Evolutionary conservation across 2,888 invertebrate genomes (phyloP), one percentile per base, ranked within the genome.

Genomic region (Eulithis prunata): DNA sequence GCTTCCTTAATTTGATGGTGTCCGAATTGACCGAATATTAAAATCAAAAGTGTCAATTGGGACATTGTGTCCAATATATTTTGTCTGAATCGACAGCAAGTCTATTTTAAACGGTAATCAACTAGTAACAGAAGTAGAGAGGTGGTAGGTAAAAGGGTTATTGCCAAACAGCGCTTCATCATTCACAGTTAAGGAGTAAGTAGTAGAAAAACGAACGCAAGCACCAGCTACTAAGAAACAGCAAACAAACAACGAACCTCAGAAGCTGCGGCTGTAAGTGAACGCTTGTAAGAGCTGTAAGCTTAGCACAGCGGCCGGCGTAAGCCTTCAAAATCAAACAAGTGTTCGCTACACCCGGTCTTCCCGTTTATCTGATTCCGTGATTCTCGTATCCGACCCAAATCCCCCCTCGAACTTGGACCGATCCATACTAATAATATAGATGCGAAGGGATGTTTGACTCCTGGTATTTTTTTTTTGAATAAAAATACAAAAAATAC

Each of bases 291-390:
- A 21, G 32, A 32, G 32, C 32, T 32, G 32, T 32, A 81, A 84
- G 83, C 80, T 71, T 57, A 21, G 59, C 57, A 21, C 71, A 69
- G 74, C 72, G 71, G 74, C 66, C 70, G 68, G 70, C 71, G 68
- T 79, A 82, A 82, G 76, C 81, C 81, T 79, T 78, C 80, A 83
- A 84, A 73, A 84, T 85, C 86, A 83, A 86, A 86, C 85, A 86
- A 85, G 86, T 84, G 86, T 83, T 84, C 78, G 77, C 76, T 76
- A 75, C 75, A 75, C 71, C 77, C 72, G 71, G 71, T 68, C 72
- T 73, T 69, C 65, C 67, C 75, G 74, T 79, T 82, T 81, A 81
- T 83, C 81, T 78, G 78, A 82, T 82, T 78, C 74, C 69, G 71
- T 77, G 82, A 79, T 78, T 80, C 77, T 75, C 72, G 71, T 69